These are phyloP conservation scores for Conistra vaccinii DNA, from an alignment of 2,888 invertebrate genomes.

Conservation along the genomic window DNA sequence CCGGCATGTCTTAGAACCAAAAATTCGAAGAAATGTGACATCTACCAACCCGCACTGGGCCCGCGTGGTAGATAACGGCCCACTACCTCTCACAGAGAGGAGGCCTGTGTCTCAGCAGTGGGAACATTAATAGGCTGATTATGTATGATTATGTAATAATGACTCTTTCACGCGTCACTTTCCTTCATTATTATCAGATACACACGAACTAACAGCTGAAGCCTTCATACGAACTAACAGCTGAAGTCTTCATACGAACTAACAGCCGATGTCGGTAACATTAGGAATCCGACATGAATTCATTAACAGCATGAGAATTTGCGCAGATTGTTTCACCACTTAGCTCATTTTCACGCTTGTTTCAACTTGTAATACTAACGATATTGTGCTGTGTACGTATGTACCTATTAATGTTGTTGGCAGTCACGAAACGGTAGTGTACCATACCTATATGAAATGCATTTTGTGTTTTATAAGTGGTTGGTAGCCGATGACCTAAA, in stretches of 20 bases:
- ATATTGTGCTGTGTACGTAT: constrained; percentile 12
- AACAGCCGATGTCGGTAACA: constrained; percentile 20
- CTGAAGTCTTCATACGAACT: background rate
- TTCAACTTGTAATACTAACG: constrained; percentile 30
- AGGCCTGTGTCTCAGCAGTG: too few relatives aligned
- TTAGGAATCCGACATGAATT: constrained; percentile 50
- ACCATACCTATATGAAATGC: constrained; percentile 18
- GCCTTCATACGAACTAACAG: constrained; percentile 1
- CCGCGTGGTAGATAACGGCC: too few relatives aligned
- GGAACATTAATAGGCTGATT: too few relatives aligned
- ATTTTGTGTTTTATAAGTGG: constrained; percentile 47
- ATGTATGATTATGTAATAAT: too few relatives aligned
- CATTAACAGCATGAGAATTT: constrained; percentile 63
- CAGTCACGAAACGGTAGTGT: constrained; percentile 50
- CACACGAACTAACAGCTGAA: too few relatives aligned
- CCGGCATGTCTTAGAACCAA: too few relatives aligned
- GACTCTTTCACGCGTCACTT: background rate
- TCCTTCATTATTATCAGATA: background rate
- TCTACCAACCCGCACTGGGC: too few relatives aligned
- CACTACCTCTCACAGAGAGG: too few relatives aligned
- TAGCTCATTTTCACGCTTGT: constrained; percentile 45
- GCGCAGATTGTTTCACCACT: constrained; percentile 33
- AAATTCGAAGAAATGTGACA: too few relatives aligned
- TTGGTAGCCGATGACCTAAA: constrained; percentile 30
- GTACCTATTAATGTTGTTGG: constrained; percentile 15